phyloP scores from a whole-genome alignment of 2,797 vertebrate genomes.

The Oreonectes daqikongensis region DNA sequence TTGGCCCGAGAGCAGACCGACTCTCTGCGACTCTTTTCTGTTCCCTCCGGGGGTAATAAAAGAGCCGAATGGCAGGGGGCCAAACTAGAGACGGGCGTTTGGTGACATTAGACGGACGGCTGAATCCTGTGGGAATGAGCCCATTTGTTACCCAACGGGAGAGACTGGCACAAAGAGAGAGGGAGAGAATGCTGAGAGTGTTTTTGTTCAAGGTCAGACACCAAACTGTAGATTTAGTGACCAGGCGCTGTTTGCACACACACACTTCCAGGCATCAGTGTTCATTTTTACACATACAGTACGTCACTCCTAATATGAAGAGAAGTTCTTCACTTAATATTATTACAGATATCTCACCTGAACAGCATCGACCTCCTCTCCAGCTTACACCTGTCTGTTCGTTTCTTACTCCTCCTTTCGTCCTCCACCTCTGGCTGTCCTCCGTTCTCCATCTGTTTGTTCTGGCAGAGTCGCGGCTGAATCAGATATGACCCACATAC shows the following conservation, averaged over 20 bases:
- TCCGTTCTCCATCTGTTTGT: constrained; percentile 44
- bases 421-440: constrained; percentile 40
- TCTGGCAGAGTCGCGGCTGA: constrained; percentile 41
- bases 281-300: not conserved
- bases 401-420: constrained; percentile 12
- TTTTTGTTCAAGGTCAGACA: constrained; percentile 51
- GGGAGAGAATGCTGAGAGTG: constrained; percentile 37
- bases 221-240: constrained; percentile 40
- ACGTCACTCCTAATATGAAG: not conserved
- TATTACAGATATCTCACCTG: constrained; percentile 47
- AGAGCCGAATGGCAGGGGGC: constrained; percentile 35
- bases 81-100: constrained; percentile 37
- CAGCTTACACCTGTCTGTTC: not conserved
- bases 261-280: not conserved
- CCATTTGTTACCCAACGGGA: constrained; percentile 41
- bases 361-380: constrained; percentile 12
- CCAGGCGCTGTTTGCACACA: not conserved
- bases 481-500: constrained; percentile 50
- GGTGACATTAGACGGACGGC: constrained; percentile 45
- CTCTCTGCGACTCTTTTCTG: constrained; percentile 28
- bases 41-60: constrained; percentile 50
- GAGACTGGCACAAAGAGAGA: constrained; percentile 34
- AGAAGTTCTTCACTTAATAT: constrained; percentile 36
- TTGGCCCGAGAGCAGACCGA: constrained; percentile 12
- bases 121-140: constrained; percentile 46